These are phyloP conservation scores for Amphiprion percula DNA, from an alignment of 2,113 vertebrate species.

Conservation along the genomic window DNA sequence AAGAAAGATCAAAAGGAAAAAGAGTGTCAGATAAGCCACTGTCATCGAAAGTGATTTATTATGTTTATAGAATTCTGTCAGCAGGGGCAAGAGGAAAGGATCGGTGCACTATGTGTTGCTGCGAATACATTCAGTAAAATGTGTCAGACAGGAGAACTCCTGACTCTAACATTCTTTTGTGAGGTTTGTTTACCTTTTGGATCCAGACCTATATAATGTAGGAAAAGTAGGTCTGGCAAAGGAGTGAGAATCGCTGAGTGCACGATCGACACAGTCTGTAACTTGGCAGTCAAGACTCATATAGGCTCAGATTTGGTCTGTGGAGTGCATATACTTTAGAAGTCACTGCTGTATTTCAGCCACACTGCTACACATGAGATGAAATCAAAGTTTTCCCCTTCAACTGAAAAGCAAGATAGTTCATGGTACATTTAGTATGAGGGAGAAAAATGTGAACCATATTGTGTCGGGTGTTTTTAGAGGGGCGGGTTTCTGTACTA, in stretches of 20 bases:
- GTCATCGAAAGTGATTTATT: constrained; percentile 73
- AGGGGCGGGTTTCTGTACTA: constrained; percentile 45
- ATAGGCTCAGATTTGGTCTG: constrained; percentile 25
- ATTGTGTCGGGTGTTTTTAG: constrained; percentile 72
- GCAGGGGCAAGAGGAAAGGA: constrained; percentile 39
- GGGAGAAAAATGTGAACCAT: constrained; percentile 77
- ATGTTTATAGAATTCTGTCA: constrained; percentile 71
- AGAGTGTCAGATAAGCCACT: constrained; percentile 57
- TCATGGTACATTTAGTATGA: constrained; percentile 72
- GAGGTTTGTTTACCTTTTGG: constrained; percentile 57
- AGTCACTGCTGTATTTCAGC: constrained; percentile 45
- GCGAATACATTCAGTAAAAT: constrained; percentile 62
- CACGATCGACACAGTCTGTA: background rate
- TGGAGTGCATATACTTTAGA: constrained; percentile 4
- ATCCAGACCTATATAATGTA: constrained; percentile 42
- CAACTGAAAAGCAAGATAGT: constrained; percentile 66
- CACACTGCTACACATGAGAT: constrained; percentile 51
- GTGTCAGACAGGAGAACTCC: constrained; percentile 50
- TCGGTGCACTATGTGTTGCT: constrained; percentile 41
- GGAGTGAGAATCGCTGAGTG: background rate
- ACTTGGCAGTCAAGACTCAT: constrained; percentile 17
- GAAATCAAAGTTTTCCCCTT: constrained; percentile 56
- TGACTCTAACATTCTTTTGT: constrained; percentile 25
- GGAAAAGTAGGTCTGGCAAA: constrained; percentile 4
- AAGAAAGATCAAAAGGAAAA: constrained; percentile 26